Evolutionary conservation across 2,113 vertebrate genomes (phyloP), one percentile per base, ranked within the genome.

Genomic region (Hippocampus barbouri): DNA sequence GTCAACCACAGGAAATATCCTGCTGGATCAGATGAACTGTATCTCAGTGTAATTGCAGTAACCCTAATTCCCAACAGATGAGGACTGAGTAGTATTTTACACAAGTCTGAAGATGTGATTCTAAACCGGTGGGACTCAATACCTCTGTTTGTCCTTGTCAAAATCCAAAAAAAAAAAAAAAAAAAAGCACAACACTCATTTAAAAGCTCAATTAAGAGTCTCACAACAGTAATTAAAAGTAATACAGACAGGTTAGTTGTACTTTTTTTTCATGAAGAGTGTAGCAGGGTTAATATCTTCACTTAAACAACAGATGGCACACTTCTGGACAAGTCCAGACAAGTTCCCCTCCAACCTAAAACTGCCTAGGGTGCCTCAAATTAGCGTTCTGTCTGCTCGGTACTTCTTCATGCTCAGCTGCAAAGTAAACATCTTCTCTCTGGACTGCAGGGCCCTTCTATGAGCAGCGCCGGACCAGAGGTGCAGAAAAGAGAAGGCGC

Each of bases 261-360:
- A 47, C 51, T n/a, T 21, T 53, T 53, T 53, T 53, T 7, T 16
- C 18, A 51, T 20, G 20, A 20, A 4, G 1, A 56, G 10, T n/a
- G n/a, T 56, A n/a, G 21, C 53, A 56, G 49, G 1, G 49, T 51
- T 51, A 56, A n/a, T 23, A 23, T 11, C 6, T 56, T 23, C 21
- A 23, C 8, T 30, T 30, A 40, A 62, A 56, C 18, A 54, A 11
- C 27, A 70, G 53, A 23, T 69, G 14, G 59, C 2, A 74, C 84
- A 86, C 73, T 83, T 57, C 80, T 66, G 65, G 80, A 83, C 84
- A 67, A 86, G 84, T 82, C 69, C 23, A 15, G 47, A 66, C 64
- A 66, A 45, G 41, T 47, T 43, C 4, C 47, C 72, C 61, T 70
- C 59, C 67, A 68, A 30, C 53, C 75, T 21, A 62, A 67, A 77